A percentile compares a stretch with the other conserved stretches of the same genome.
Conservation (phyloP, 2,888 invertebrate species). For the Elmis aenea region DNA sequence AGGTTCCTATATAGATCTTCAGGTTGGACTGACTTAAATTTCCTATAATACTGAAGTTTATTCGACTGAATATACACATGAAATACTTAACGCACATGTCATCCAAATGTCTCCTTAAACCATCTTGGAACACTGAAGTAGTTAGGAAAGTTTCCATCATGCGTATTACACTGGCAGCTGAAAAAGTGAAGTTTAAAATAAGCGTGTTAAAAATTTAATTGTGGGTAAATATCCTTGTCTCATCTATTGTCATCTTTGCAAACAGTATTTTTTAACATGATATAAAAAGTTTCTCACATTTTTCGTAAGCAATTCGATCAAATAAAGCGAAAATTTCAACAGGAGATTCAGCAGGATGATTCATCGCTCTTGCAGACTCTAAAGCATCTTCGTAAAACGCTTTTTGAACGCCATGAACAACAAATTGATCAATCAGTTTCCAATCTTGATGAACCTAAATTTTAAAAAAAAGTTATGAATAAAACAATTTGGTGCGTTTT, state of each 20-base stretch:
- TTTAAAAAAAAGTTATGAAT: neutral
- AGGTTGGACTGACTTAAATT: neutral
- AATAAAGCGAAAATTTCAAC: conserved; percentile 57
- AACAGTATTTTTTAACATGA: no score
- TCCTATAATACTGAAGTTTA: no score
- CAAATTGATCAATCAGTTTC: conserved; percentile 10
- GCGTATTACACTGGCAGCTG: conserved; percentile 1
- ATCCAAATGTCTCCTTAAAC: neutral
- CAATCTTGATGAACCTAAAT: conserved; percentile 12
- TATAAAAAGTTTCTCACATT: conserved; percentile 40
- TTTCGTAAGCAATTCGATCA: conserved; percentile 62
- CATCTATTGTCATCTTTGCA: no score
- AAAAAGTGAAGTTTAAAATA: neutral
- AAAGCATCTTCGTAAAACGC: conserved; percentile 9
- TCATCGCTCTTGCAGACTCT: conserved; percentile 47
- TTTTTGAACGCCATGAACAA: conserved; percentile 2
- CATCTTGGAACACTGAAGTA: neutral
- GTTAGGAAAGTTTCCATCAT: conserved; percentile 3
- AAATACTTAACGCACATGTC: neutral
- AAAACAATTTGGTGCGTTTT: neutral
- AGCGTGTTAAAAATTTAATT: no score
- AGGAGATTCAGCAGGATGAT: conserved; percentile 52
- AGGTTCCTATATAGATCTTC: conserved; percentile 9
- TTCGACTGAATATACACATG: no score
- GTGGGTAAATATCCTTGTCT: no score